Evolutionary conservation across 2,797 vertebrate species (phyloP).

Genomic region (Phrynocephalus vlangalii): DNA sequence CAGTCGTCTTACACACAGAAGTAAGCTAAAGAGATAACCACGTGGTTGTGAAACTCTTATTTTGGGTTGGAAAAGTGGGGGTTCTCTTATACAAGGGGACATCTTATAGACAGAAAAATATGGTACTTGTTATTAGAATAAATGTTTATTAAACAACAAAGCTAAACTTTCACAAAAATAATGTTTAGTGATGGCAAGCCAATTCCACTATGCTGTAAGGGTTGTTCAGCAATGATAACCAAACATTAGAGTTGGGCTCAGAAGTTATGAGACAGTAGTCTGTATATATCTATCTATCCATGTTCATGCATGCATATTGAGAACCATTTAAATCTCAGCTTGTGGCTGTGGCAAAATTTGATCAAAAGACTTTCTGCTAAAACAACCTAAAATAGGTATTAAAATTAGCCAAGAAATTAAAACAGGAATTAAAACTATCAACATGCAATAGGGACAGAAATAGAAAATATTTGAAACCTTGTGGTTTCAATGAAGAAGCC

Average conservation of each 20-base stretch:
- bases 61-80: too few species aligned
- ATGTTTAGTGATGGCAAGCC: not conserved
- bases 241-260: not conserved
- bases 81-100: too few species aligned
- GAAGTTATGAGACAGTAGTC: not conserved
- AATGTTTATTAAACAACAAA: not conserved
- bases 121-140: not conserved
- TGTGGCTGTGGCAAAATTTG: not conserved
- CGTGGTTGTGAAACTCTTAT: too few species aligned
- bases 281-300: not conserved
- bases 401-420: not conserved
- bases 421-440: not conserved
- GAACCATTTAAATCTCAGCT: not conserved
- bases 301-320: too few species aligned
- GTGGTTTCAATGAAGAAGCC: not conserved
- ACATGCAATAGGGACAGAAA: not conserved
- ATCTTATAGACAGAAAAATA: too few species aligned
- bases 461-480: not conserved
- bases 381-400: too few species aligned
- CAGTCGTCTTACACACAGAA: too few species aligned
- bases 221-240: not conserved
- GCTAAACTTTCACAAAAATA: not conserved
- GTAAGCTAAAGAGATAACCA: too few species aligned
- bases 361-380: not conserved
- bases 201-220: not conserved